Percentiles rank a stretch among this genome's conserved stretches.
phyloP scores from a whole-genome alignment of 1,140 invertebrate genomes.

The Pentalonia nigronervosa region DNA sequence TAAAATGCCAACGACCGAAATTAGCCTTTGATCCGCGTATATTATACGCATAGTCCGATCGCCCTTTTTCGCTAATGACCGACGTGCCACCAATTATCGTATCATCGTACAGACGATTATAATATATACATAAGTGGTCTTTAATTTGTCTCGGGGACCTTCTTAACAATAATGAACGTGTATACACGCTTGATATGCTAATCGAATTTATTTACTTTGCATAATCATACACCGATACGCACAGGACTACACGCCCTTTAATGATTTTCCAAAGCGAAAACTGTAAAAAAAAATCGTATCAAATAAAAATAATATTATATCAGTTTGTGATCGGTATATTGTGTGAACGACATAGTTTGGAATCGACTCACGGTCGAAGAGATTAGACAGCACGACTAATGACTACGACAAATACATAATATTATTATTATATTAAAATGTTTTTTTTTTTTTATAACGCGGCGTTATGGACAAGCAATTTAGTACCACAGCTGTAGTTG shows the following conservation, averaged over 20 bases:
- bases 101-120: not conserved
- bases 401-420: not conserved
- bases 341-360: not conserved
- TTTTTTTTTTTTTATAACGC: not conserved
- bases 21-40: conserved; percentile 29
- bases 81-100: not conserved
- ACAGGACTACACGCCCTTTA: not conserved
- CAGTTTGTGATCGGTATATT: not conserved
- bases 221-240: not conserved
- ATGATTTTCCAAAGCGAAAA: not conserved
- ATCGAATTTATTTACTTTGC: not conserved
- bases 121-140: not conserved
- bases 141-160: not conserved
- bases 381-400: not conserved
- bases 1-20: conserved; percentile 35
- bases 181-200: not conserved
- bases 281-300: not conserved
- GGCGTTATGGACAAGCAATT: not conserved
- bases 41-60: not conserved
- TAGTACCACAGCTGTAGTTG: not conserved
- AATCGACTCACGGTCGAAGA: not conserved
- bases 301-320: not conserved
- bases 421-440: no score
- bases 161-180: not conserved
- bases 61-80: conserved; percentile 6